Percentiles rank a stretch among this genome's conserved stretches.
Evolutionary conservation across 2,797 vertebrate species (phyloP).

Genomic region (Decapterus maruadsi): DNA sequence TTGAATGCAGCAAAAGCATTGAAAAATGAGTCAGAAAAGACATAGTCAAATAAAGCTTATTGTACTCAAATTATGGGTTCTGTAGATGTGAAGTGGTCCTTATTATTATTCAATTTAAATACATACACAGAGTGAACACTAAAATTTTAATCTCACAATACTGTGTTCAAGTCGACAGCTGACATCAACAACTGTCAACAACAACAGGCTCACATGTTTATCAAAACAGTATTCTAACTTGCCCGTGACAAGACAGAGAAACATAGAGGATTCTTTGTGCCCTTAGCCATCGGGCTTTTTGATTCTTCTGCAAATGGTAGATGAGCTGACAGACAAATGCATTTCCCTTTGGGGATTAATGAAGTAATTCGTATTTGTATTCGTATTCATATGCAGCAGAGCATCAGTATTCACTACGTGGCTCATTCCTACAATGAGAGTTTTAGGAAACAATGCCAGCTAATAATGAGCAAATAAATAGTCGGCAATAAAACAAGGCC

Average conservation of each 20-base stretch:
- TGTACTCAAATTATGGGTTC: neutral
- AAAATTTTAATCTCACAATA: neutral
- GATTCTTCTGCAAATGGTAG: no score
- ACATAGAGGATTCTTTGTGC: no score
- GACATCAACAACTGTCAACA: neutral
- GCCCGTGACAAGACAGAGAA: neutral
- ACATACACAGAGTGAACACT: neutral
- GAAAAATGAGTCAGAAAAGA: neutral
- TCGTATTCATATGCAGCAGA: neutral
- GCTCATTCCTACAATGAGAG: constrained; percentile 5
- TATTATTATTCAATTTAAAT: neutral
- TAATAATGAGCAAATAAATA: constrained; percentile 48
- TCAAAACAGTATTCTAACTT: neutral
- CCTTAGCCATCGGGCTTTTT: no score
- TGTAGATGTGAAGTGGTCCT: neutral
- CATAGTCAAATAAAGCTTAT: neutral
- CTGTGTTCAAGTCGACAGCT: neutral
- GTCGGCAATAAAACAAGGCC: constrained; percentile 33
- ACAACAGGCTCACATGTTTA: neutral
- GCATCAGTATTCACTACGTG: constrained; percentile 29
- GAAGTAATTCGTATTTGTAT: no score
- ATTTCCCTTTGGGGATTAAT: no score
- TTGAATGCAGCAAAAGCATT: neutral
- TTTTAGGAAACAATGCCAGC: constrained; percentile 35
- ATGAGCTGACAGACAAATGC: no score